Evolutionary conservation across 2,797 vertebrate species (phyloP), one percentile per base, ranked within the genome.

Genomic region (Fundulus diaphanus): DNA sequence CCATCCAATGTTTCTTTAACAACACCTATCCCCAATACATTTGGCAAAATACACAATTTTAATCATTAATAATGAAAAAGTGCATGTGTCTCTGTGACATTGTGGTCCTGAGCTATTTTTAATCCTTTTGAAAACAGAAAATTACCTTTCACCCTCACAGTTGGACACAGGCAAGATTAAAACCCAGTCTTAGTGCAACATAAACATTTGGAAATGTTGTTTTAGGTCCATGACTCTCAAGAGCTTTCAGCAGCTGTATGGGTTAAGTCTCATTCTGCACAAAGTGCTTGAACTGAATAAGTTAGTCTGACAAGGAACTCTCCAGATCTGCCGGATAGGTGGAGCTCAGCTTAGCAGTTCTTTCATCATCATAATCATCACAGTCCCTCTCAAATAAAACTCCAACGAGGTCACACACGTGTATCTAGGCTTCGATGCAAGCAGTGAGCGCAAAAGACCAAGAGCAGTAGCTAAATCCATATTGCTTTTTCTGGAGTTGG

Each of bases 281-380:
- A 46, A 68, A 68, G 67, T 48, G 67, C 46, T 49, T 63, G 33
- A 63, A 63, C 22, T 66, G 63, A 66, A 66, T 44, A n/a, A 66
- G 37, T 66, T 66, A 8, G 2, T 66, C 63, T 66, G 63, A 27
- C 7, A 66, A 66, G 22, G 63, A 66, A 42, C 22, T n/a, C 42
- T 66, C 63, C 37, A 66, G 35, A 42, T 66, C 37, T 66, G 63
- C 15, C 15, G 31, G 59, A 63, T 63, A 63, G 22, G 18, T 56
- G n/a, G n/a, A 56, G 54, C 54, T 27, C 24, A 56, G n/a, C n/a
- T 12, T 56, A 27, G 54, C 54, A 56, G 54, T n/a, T 56, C 54
- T 56, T 56, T 27, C 54, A 56, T 9, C n/a, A n/a, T n/a, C n/a
- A n/a, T n/a, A 46, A 8, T 8, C 42, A 44, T 44, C 42, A 44